These are phyloP conservation scores for Bombus sibiricus DNA, from an alignment of 1,140 invertebrate genomes.

Conservation along the genomic window DNA sequence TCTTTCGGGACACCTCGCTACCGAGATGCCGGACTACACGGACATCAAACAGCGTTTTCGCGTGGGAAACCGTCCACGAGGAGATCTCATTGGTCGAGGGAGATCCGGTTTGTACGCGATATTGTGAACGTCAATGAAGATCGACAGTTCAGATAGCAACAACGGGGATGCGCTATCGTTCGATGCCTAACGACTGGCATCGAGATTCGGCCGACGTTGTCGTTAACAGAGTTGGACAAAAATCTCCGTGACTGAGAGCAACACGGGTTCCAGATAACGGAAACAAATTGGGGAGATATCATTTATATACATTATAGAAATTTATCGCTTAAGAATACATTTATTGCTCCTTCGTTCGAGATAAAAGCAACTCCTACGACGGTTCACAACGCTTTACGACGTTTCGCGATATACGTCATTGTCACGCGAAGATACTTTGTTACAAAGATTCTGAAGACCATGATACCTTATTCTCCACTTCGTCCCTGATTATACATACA, in stretches of 20 bases:
- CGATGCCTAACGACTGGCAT: no score
- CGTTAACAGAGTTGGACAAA: slow-evolving; percentile 35
- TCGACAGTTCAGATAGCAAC: slow-evolving; percentile 54
- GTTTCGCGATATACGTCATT: background rate
- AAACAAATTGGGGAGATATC: slow-evolving; percentile 41
- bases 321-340: background rate
- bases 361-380: slow-evolving; percentile 1
- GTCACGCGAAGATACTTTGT: background rate
- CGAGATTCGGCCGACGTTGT: slow-evolving; percentile 6
- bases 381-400: background rate
- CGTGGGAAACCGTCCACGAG: no score
- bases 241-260: slow-evolving; percentile 38
- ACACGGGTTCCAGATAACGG: slow-evolving; percentile 35
- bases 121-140: slow-evolving; percentile 60
- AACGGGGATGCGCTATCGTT: slow-evolving; percentile 36
- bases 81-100: slow-evolving; percentile 1
- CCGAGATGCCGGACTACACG: background rate
- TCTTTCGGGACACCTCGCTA: background rate
- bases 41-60: no score
- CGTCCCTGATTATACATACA: no score
- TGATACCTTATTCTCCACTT: background rate
- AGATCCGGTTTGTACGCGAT: slow-evolving; percentile 60
- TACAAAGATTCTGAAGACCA: no score
- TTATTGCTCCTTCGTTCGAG: slow-evolving; percentile 9
- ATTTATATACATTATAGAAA: background rate